Evolutionary conservation across 2,797 vertebrate species (phyloP).

Genomic region (Pipistrellus pipistrellus): DNA sequence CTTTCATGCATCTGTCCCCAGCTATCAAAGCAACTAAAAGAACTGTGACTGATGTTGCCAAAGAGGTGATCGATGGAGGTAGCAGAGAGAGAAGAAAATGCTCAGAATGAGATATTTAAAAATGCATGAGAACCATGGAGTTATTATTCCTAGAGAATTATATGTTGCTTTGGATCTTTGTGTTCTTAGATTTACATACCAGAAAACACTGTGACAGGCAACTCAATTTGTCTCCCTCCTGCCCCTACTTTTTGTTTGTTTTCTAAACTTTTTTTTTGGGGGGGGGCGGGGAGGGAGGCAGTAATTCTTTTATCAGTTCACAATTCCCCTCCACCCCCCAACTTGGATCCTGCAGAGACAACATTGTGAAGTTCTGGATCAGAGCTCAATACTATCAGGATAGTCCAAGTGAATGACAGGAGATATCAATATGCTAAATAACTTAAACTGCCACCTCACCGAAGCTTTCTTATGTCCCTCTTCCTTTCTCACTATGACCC

Average conservation of each 20-base stretch:
- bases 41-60: not conserved
- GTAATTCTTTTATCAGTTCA: constrained; percentile 7
- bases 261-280: not conserved
- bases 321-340: not conserved
- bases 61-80: not conserved
- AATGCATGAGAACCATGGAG: not conserved
- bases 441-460: not conserved
- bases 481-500: not conserved
- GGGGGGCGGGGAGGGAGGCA: no score
- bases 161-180: not conserved
- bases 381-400: constrained; percentile 34
- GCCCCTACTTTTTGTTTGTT: not conserved
- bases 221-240: not conserved
- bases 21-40: not conserved
- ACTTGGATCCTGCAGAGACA: not conserved
- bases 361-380: not conserved
- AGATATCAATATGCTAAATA: not conserved
- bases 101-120: not conserved
- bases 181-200: not conserved
- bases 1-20: not conserved
- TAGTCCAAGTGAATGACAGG: not conserved
- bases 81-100: not conserved
- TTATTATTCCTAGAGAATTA: not conserved
- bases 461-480: not conserved
- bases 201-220: not conserved